These are phyloP conservation scores for Romanogobio albipinnatus DNA, from an alignment of 2,113 vertebrate genomes.

Conservation along the genomic window DNA sequence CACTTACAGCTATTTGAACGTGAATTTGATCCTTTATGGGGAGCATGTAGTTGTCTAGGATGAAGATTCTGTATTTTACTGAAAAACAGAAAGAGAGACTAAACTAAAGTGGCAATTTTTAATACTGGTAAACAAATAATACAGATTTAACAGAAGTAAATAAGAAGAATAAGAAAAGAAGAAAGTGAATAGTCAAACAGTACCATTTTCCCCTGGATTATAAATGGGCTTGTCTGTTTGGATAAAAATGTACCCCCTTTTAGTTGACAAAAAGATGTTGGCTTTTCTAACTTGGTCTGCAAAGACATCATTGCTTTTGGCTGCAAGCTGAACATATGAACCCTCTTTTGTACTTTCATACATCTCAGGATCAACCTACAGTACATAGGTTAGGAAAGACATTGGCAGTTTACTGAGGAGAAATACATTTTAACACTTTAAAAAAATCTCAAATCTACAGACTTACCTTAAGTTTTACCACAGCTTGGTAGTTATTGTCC, in stretches of 20 bases:
- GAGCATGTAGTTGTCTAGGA: slow-evolving; percentile 70
- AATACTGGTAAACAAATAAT: background rate
- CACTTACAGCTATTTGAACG: slow-evolving; percentile 69
- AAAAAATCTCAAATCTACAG: background rate
- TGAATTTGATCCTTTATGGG: slow-evolving; percentile 62
- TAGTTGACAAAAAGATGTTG: slow-evolving; percentile 67
- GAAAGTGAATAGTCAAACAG: background rate
- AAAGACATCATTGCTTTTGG: slow-evolving; percentile 57
- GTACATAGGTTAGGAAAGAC: background rate
- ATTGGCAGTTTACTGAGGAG: background rate
- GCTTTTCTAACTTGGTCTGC: accelerated
- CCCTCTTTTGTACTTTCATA: background rate
- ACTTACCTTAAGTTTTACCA: slow-evolving; percentile 69
- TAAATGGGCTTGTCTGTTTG: slow-evolving; percentile 75
- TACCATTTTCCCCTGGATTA: slow-evolving; percentile 71
- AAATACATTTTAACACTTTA: background rate
- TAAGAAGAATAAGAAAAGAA: background rate
- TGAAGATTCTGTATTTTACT: slow-evolving; percentile 74
- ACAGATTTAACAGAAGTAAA: background rate
- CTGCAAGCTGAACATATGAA: slow-evolving; percentile 59
- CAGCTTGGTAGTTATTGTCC: slow-evolving; percentile 67
- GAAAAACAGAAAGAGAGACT: slow-evolving; percentile 19
- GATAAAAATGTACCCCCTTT: slow-evolving; percentile 64
- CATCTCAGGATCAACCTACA: slow-evolving; percentile 60
- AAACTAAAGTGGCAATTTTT: background rate